phyloP scores from a whole-genome alignment of 2,797 vertebrate genomes.

The Sebastes diaconus region DNA sequence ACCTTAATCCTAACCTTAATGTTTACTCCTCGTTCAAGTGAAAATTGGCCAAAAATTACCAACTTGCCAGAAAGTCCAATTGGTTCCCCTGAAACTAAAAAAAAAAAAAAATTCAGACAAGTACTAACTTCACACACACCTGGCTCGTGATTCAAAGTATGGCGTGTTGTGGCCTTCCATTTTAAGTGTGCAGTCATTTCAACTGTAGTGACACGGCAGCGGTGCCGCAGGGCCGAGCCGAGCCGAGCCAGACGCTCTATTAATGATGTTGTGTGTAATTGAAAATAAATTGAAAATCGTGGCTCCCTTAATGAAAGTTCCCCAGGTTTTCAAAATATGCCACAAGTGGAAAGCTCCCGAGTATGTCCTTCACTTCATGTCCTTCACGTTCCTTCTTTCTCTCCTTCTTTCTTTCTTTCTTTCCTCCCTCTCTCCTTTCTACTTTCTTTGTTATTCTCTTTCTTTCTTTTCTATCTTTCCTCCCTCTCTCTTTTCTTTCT shows the following conservation, averaged over 20 bases:
- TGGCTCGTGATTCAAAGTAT: slow-evolving; percentile 23
- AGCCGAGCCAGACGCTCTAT: slow-evolving; percentile 15
- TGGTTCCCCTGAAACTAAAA: neutral
- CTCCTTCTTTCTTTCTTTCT: too few relatives aligned
- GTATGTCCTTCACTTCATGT: neutral
- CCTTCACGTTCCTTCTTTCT: neutral
- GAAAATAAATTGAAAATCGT: slow-evolving; percentile 66
- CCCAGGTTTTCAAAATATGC: slow-evolving; percentile 15
- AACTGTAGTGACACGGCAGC: slow-evolving; percentile 16
- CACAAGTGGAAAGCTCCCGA: neutral
- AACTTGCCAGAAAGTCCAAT: slow-evolving; percentile 15
- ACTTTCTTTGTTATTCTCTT: too few relatives aligned
- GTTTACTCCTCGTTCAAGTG: neutral
- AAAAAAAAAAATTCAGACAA: neutral
- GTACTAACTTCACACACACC: neutral
- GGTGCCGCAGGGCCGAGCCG: slow-evolving; percentile 27
- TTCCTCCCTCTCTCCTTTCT: neutral
- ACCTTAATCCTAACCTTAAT: neutral
- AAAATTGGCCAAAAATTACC: slow-evolving; percentile 1
- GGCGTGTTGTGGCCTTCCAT: slow-evolving; percentile 36
- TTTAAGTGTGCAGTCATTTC: slow-evolving; percentile 42
- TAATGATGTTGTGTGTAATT: slow-evolving; percentile 61
- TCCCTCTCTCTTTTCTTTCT: too few relatives aligned
- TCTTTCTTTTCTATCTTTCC: too few relatives aligned
- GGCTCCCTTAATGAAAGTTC: slow-evolving; percentile 24